phyloP scores from a whole-genome alignment of 2,113 vertebrate species.

The Stictonetta naevosa region DNA sequence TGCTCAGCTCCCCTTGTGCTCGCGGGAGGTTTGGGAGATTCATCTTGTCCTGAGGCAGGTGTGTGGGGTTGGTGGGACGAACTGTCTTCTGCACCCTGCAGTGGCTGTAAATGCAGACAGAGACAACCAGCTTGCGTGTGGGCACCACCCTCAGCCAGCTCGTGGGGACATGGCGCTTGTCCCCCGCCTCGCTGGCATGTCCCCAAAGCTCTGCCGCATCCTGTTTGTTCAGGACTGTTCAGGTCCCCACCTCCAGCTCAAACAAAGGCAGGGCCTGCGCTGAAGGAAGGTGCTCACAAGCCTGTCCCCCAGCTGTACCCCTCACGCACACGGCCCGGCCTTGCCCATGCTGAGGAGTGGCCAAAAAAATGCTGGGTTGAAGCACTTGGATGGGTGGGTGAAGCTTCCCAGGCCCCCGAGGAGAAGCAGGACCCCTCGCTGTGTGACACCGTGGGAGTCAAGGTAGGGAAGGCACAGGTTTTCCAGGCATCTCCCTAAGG shows the following conservation, averaged over 20 bases:
- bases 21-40: too few species aligned
- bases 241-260: background rate
- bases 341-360: background rate
- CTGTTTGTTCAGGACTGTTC: background rate
- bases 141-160: too few species aligned
- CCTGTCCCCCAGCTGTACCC: too few species aligned
- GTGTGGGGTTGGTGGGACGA: background rate
- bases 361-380: background rate
- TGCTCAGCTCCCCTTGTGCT: background rate
- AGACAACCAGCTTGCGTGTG: too few species aligned
- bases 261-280: constrained; percentile 12
- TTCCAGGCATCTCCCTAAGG: background rate
- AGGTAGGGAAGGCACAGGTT: background rate
- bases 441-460: background rate
- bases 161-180: too few species aligned
- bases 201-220: background rate
- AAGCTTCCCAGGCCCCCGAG: fast-evolving
- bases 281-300: background rate
- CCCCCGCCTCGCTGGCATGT: background rate
- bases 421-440: background rate
- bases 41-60: fast-evolving
- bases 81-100: fast-evolving
- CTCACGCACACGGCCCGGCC: background rate
- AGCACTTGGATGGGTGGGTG: background rate
- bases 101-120: background rate